A percentile compares a stretch with the other conserved stretches of the same genome.
These are phyloP conservation scores for Premnoplex brunnescens DNA, from an alignment of 2,797 vertebrate species.

Conservation along the genomic window DNA sequence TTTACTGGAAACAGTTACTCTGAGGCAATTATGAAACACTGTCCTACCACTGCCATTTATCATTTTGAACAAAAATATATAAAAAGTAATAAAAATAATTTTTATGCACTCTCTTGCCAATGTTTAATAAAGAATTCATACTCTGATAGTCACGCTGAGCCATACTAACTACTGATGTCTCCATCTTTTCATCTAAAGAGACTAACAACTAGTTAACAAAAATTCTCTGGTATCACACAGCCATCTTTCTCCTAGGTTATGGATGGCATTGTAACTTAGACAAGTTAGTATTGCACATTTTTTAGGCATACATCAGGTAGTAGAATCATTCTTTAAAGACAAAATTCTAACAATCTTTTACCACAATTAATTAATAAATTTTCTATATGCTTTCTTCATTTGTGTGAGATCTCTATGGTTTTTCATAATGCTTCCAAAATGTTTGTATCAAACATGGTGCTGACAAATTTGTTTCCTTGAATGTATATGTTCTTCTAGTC, in stretches of 20 bases:
- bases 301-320: neutral
- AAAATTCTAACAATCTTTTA: neutral
- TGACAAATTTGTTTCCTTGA: neutral
- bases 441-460: neutral
- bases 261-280: neutral
- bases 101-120: neutral
- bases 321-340: neutral
- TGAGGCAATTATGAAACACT: neutral
- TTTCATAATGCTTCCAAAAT: neutral
- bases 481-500: neutral
- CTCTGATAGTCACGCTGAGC: neutral
- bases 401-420: neutral
- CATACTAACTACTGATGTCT: neutral
- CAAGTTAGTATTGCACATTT: neutral
- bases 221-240: neutral
- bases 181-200: neutral
- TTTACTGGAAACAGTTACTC: neutral
- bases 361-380: neutral
- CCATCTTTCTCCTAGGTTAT: neutral
- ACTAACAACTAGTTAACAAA: neutral
- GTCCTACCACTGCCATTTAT: neutral
- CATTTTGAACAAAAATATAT: neutral
- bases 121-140: neutral
- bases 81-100: neutral
- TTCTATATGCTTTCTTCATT: neutral